Percentiles rank a stretch among this genome's conserved stretches.
phyloP scores from a whole-genome alignment of 2,888 invertebrate species.

The Meta bourneti region DNA sequence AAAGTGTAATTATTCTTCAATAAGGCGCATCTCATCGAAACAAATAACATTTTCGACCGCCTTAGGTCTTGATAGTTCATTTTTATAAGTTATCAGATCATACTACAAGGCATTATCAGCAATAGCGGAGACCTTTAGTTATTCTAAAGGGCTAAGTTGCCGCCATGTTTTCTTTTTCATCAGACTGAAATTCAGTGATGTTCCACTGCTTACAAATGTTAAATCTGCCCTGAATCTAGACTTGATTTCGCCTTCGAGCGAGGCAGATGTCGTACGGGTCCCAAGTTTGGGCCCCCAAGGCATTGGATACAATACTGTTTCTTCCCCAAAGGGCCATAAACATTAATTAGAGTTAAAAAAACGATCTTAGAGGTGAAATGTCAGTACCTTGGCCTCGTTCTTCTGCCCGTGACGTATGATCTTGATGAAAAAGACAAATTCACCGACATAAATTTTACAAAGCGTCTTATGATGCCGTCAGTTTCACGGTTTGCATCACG shows the following conservation, averaged over 20 bases:
- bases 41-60: too few species aligned
- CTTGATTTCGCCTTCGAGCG: neutral
- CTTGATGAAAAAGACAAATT: constrained; percentile 50
- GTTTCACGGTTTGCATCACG: neutral
- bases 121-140: too few species aligned
- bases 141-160: too few species aligned
- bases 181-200: too few species aligned
- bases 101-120: too few species aligned
- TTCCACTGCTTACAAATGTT: neutral
- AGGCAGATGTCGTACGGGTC: neutral
- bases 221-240: constrained; percentile 4
- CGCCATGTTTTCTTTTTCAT: too few species aligned
- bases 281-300: neutral
- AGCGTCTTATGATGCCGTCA: neutral
- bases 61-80: too few species aligned
- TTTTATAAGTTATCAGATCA: too few species aligned
- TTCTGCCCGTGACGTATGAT: constrained; percentile 45
- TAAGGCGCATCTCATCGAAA: too few species aligned
- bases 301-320: neutral
- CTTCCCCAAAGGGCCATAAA: constrained; percentile 30
- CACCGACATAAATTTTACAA: constrained; percentile 6
- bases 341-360: constrained; percentile 64
- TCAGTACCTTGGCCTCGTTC: constrained; percentile 72
- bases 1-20: too few species aligned
- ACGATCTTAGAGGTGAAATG: constrained; percentile 60